A percentile compares a stretch with the other conserved stretches of the same genome.
Evolutionary conservation across 2,113 vertebrate genomes (phyloP).

Genomic region (Peucedramus taeniatus): DNA sequence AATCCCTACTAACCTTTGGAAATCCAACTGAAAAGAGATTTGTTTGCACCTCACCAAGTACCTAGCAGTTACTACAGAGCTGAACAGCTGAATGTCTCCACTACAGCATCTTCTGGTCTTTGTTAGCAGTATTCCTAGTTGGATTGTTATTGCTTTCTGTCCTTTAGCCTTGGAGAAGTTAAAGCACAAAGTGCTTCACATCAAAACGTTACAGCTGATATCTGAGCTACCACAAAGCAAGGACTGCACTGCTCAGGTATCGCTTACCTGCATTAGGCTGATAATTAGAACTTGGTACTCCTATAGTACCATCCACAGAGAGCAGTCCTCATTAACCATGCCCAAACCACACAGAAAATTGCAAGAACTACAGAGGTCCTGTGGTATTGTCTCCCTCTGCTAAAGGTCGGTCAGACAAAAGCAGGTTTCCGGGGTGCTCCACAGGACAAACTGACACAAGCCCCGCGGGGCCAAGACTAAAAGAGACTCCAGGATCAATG

Average conservation of each 20-base stretch:
- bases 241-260: not conserved
- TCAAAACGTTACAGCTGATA: not conserved
- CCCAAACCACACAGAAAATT: not conserved
- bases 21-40: not conserved
- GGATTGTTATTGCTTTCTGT: not conserved
- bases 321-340: not conserved
- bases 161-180: not conserved
- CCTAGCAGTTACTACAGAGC: not conserved
- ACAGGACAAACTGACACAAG: rapidly evolving
- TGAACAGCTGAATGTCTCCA: not conserved
- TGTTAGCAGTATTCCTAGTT: not conserved
- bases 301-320: not conserved
- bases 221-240: not conserved
- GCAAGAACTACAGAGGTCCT: not conserved
- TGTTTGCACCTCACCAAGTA: not conserved
- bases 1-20: not conserved
- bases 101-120: not conserved
- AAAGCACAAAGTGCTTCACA: not conserved
- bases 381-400: not conserved
- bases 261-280: not conserved
- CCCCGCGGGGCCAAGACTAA: not conserved
- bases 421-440: not conserved
- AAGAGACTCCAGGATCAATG: not conserved
- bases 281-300: not conserved
- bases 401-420: not conserved